Base-by-base conservation (phyloP, 2,797 vertebrate species). In the Pteropus rufus region DNA sequence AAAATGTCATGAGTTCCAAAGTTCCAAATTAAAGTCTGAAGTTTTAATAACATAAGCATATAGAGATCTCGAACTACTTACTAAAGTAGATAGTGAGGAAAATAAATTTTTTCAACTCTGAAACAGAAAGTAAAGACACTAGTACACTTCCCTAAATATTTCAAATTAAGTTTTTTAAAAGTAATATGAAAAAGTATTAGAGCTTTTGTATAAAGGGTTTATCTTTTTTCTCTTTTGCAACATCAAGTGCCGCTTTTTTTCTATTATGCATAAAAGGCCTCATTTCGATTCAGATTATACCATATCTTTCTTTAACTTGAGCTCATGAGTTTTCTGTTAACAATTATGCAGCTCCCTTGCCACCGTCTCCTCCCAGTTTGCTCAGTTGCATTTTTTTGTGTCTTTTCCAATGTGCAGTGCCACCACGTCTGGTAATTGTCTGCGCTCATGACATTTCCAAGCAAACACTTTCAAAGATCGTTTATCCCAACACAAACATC, bases 401-500 rank as follows among this genome's bases (percentile, higher is more conserved):
- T 23, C 36, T 65, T 75, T 76, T 62, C 62, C 60, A 95, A 62
- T 1, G 10, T 64, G 15, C 41, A 18, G 6, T 26, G 36, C 8
- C 46, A 87, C 86, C 80, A 77, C 69, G 92, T 54, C 67, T 93
- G 65, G 83, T 95, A 94, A 93, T 89, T 96, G 44, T 76, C 93
- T 95, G 34, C 89, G 86, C 49, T 95, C 89, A 83, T 80, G 80
- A 97, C 85, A 96, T 90, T 97, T 98, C 4, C 5, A 92, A 93
- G 70, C 31, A 96, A 94, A 97, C 31, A 76, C 2, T 94, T 97
- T 97, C 44, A 86, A 91, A 86, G 81, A 97, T 95, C 81, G 89
- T 95, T 96, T 97, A 92, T 98, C 52, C 7, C 75, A 96, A 94
- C 64, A 95, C 93, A 98, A 98, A 95, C 73, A 95, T 95, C 76